Conservation (phyloP, 2,113 vertebrate genomes). For the Myiozetetes cayanensis region DNA sequence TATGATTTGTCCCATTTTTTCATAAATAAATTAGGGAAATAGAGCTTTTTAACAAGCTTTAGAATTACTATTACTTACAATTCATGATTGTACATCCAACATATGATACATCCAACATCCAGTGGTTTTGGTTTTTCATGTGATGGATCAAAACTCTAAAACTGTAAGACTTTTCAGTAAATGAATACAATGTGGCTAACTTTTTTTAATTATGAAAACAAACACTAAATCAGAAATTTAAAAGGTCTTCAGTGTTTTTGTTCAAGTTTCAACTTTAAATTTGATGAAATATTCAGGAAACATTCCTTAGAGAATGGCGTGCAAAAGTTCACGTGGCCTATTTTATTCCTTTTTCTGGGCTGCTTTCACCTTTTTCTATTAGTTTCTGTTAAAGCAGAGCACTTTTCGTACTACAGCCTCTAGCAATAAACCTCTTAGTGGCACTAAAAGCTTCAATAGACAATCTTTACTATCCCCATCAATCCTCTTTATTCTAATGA, state of each 20-base stretch:
- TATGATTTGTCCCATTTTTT: background rate
- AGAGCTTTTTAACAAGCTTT: background rate
- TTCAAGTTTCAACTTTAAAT: background rate
- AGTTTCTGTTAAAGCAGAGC: background rate
- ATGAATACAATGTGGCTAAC: background rate
- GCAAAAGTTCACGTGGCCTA: background rate
- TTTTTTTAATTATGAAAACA: background rate
- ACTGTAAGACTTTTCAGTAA: background rate
- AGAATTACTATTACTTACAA: background rate
- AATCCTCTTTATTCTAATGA: conserved; percentile 38
- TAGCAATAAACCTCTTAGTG: conserved; percentile 17
- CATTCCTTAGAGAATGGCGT: background rate
- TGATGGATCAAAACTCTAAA: background rate
- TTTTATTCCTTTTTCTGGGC: background rate
- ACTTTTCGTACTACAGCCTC: background rate
- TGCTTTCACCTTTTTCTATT: background rate
- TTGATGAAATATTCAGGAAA: background rate
- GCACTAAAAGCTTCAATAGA: background rate
- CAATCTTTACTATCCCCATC: background rate
- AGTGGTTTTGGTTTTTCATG: background rate
- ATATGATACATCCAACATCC: background rate
- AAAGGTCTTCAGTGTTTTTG: background rate
- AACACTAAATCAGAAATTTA: background rate
- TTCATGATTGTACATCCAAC: background rate
- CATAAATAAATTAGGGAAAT: background rate